phyloP scores from a whole-genome alignment of 1,140 invertebrate genomes.

The Metopolophium dirhodum region DNA sequence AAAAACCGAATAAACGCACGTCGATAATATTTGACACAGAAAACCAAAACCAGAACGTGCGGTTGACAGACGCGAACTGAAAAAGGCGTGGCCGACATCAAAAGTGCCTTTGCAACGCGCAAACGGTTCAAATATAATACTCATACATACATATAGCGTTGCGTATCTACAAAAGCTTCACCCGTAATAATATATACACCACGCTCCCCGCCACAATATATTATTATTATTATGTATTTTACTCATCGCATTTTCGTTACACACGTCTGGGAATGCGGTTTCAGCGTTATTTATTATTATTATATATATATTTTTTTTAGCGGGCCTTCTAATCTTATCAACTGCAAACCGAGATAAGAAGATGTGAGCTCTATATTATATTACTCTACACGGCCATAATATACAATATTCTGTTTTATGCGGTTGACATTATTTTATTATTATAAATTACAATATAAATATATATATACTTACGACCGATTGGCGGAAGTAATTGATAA shows the following conservation, averaged over 20 bases:
- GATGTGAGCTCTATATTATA: background rate
- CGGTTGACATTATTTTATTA: constrained; percentile 15
- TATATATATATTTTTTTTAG: background rate
- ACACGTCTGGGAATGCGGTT: constrained; percentile 53
- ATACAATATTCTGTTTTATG: background rate
- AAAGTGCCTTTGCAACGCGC: constrained; percentile 40
- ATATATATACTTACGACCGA: background rate
- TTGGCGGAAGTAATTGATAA: constrained; percentile 30
- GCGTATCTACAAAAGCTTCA: constrained; percentile 15
- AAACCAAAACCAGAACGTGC: constrained; percentile 45
- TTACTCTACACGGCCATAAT: background rate
- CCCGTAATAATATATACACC: background rate
- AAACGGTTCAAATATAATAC: constrained; percentile 17
- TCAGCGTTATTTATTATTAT: constrained; percentile 15
- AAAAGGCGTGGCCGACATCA: constrained; percentile 55
- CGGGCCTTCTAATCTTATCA: constrained; percentile 51
- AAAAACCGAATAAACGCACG: constrained; percentile 23
- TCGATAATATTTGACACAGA: constrained; percentile 48
- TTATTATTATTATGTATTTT: constrained; percentile 4
- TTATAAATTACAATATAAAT: background rate
- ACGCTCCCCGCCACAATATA: constrained; percentile 33
- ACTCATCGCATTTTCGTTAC: constrained; percentile 48
- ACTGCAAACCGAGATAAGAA: constrained; percentile 36
- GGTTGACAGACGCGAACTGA: constrained; percentile 55
- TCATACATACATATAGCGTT: background rate